Evolutionary conservation across 2,113 vertebrate genomes (phyloP).

Genomic region (Oxyura jamaicensis): DNA sequence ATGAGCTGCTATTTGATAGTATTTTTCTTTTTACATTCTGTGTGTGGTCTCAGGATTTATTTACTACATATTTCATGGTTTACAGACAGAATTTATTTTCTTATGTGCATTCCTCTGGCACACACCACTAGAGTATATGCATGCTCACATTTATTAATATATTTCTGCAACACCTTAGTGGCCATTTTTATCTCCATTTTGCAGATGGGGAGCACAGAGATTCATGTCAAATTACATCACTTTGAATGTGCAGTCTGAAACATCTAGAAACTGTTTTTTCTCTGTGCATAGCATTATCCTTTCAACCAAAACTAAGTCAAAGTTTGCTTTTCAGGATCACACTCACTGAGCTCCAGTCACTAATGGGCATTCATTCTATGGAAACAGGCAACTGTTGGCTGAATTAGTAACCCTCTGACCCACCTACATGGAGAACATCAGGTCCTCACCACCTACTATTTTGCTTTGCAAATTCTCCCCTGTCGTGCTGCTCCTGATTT

Average conservation of each 20-base stretch:
- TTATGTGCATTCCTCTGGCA: slow-evolving; percentile 35
- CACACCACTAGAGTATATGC: neutral
- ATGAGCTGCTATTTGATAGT: slow-evolving; percentile 51
- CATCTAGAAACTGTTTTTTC: neutral
- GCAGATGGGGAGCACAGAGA: neutral
- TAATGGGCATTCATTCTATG: neutral
- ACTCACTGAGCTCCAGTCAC: neutral
- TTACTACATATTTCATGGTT: slow-evolving; percentile 19
- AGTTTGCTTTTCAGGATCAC: neutral
- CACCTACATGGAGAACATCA: neutral
- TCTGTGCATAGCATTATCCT: neutral
- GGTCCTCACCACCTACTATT: neutral
- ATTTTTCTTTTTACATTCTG: neutral
- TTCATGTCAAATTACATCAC: neutral
- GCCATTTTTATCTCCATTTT: slow-evolving; percentile 2
- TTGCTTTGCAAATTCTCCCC: neutral
- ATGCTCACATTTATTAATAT: neutral
- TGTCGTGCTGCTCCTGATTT: neutral
- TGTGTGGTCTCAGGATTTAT: slow-evolving; percentile 56
- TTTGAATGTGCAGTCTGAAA: neutral
- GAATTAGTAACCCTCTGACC: neutral
- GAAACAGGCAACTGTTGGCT: neutral
- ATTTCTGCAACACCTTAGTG: slow-evolving; percentile 26
- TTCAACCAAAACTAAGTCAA: neutral
- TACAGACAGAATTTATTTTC: slow-evolving; percentile 38